Conservation (phyloP, 2,113 vertebrate species). For the Pangasianodon hypophthalmus region DNA sequence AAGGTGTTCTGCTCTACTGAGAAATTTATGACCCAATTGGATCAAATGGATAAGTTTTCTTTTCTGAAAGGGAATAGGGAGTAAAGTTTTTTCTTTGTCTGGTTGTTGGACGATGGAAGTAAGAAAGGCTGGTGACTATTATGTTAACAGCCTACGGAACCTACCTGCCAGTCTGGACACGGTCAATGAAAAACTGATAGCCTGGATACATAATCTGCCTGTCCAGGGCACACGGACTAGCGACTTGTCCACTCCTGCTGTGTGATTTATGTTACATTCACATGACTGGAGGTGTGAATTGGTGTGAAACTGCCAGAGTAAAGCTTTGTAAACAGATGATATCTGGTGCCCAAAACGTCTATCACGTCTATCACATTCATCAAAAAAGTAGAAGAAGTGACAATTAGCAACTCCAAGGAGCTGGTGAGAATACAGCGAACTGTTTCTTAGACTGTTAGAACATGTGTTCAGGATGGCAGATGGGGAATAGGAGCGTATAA, state of each 20-base stretch:
- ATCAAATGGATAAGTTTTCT: not conserved
- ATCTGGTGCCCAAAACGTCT: not conserved
- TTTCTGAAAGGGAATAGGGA: not conserved
- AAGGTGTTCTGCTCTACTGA: not conserved
- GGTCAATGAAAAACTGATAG: not conserved
- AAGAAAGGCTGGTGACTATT: not conserved
- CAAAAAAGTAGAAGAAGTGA: not conserved
- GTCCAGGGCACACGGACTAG: not conserved
- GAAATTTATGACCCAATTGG: not conserved
- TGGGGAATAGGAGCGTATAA: not conserved
- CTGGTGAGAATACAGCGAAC: not conserved
- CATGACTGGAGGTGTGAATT: slow-evolving; percentile 7
- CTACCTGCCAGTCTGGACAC: not conserved
- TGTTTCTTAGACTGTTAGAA: not conserved
- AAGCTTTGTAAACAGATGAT: not conserved
- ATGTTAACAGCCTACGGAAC: not conserved
- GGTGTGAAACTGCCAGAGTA: not conserved
- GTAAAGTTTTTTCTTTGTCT: not conserved
- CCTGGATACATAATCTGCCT: not conserved
- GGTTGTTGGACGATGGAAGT: not conserved
- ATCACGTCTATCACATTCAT: not conserved
- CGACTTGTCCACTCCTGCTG: not conserved
- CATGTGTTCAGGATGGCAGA: not conserved
- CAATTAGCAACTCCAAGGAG: not conserved
- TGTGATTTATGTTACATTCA: slow-evolving; percentile 4